These are phyloP conservation scores for Nycticebus coucang DNA, from an alignment of 2,113 vertebrate genomes.

Conservation along the genomic window DNA sequence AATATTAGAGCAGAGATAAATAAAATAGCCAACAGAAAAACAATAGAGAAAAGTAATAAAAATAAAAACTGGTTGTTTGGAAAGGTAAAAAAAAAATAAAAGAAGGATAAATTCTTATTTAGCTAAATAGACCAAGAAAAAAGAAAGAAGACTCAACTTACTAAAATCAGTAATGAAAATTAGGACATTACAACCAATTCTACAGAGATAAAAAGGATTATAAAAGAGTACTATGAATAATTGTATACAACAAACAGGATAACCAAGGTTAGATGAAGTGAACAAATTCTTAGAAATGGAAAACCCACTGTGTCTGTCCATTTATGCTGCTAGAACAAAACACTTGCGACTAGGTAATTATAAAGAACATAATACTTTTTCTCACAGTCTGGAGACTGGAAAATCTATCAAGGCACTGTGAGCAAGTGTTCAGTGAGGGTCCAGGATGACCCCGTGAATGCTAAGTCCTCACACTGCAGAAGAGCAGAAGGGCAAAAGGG, in stretches of 20 bases:
- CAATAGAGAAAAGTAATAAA: not conserved
- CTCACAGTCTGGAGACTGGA: not conserved
- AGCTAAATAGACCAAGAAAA: not conserved
- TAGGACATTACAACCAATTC: not conserved
- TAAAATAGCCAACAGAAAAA: not conserved
- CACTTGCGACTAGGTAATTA: not conserved
- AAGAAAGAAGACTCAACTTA: not conserved
- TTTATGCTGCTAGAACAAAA: not conserved
- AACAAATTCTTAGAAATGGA: not conserved
- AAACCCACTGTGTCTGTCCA: not conserved
- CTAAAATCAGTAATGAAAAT: not conserved
- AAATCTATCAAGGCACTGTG: not conserved
- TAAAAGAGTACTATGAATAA: not conserved
- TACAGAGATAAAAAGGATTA: not conserved
- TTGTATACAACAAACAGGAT: not conserved
- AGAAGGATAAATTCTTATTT: not conserved
- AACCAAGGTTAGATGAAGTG: not conserved
- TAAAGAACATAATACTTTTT: not conserved
- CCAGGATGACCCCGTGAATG: not conserved
- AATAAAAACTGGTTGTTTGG: not conserved
- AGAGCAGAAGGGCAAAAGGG: not conserved
- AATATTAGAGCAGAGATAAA: not conserved
- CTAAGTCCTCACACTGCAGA: not conserved
- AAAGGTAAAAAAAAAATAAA: not conserved
- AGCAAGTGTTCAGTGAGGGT: not conserved